phyloP scores from a whole-genome alignment of 2,113 vertebrate genomes.

The Otus sunia region DNA sequence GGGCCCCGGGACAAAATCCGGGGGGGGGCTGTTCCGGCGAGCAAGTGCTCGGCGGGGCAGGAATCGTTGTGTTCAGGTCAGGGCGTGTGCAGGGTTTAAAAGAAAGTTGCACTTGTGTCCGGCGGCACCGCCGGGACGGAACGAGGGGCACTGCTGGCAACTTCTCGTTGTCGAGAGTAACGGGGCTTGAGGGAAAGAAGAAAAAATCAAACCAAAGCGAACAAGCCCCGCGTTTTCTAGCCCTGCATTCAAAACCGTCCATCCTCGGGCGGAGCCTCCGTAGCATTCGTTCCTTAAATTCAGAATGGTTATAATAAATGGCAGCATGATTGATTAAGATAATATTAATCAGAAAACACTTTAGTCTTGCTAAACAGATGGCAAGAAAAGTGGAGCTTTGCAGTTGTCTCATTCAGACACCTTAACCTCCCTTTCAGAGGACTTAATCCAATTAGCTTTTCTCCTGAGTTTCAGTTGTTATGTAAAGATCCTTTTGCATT shows the following conservation, averaged over 20 bases:
- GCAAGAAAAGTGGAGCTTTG: conserved; percentile 50
- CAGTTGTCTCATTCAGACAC: conserved; percentile 56
- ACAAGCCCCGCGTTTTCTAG: not conserved
- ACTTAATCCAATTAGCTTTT: conserved; percentile 83
- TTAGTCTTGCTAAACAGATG: conserved; percentile 49
- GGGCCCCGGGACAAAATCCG: not conserved
- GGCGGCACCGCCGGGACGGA: not conserved
- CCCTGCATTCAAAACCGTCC: not conserved
- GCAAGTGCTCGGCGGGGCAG: not conserved
- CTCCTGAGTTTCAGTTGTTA: conserved; percentile 74
- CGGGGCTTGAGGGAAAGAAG: not conserved
- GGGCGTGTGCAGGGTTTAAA: not conserved
- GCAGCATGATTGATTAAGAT: conserved; percentile 54
- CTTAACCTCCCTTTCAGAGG: conserved; percentile 66
- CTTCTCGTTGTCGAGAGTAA: not conserved
- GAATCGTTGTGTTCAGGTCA: not conserved
- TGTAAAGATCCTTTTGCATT: conserved; percentile 68
- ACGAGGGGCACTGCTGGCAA: not conserved
- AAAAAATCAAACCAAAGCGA: not conserved
- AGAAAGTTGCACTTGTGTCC: not conserved
- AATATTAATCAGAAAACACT: conserved; percentile 64
- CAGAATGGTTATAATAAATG: not conserved
- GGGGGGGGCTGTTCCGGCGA: not conserved
- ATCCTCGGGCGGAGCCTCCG: not conserved
- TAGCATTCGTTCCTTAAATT: not conserved